Percentiles rank a stretch among this genome's conserved stretches.
phyloP scores from a whole-genome alignment of 2,888 invertebrate genomes.

The Brenthis hecate region DNA sequence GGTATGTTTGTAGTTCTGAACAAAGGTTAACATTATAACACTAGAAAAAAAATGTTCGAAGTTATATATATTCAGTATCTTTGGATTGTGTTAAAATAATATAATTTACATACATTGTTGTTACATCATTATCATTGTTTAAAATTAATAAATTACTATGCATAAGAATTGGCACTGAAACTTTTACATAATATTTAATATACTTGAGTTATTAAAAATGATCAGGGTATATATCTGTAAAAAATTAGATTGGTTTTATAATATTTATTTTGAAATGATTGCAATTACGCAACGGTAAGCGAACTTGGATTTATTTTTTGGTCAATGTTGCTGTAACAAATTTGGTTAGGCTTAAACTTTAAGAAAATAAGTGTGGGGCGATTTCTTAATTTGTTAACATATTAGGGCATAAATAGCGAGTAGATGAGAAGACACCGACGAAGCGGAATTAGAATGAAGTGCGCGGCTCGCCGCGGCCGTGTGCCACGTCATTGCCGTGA shows the following conservation, averaged over 20 bases:
- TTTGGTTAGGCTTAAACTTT: not conserved
- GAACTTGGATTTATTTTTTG: not conserved
- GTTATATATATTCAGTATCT: too few species aligned
- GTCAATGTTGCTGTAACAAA: not conserved
- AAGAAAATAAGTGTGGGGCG: constrained; percentile 13
- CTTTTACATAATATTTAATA: too few species aligned
- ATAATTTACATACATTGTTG: too few species aligned
- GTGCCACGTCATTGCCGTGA: constrained; percentile 84
- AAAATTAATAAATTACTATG: too few species aligned
- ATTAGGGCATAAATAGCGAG: constrained; percentile 53
- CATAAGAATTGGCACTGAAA: too few species aligned
- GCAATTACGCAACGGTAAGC: not conserved
- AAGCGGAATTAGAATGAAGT: constrained; percentile 82
- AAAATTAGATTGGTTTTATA: not conserved
- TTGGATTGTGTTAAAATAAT: too few species aligned
- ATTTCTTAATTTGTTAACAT: constrained; percentile 44
- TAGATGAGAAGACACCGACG: constrained; percentile 67
- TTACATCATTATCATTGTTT: too few species aligned
- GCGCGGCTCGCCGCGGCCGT: constrained; percentile 77
- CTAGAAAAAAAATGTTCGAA: too few species aligned
- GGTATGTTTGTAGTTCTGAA: too few species aligned
- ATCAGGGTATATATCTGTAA: too few species aligned
- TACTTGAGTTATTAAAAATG: too few species aligned
- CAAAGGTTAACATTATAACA: too few species aligned
- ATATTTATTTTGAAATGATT: not conserved